These are phyloP conservation scores for Priocnemis perturbator DNA, from an alignment of 2,888 invertebrate species.

Conservation along the genomic window DNA sequence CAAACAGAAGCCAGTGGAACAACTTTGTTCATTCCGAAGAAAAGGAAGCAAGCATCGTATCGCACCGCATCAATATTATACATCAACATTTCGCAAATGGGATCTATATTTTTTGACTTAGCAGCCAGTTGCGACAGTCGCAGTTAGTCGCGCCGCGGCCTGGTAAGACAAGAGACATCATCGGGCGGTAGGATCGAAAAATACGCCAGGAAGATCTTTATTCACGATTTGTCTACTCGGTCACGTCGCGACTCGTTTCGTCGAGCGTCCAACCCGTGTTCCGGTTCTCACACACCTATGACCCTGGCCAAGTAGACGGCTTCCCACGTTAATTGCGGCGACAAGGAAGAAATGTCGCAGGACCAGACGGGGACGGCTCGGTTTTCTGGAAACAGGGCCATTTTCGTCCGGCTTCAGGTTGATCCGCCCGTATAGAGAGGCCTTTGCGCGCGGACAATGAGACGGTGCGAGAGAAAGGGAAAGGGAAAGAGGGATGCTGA, in stretches of 20 bases:
- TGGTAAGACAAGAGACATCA: no score
- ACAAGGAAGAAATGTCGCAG: background rate
- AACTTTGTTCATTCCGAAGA: no score
- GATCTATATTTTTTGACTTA: no score
- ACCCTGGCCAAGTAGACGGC: slow-evolving; percentile 57
- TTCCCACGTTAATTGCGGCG: slow-evolving; percentile 67
- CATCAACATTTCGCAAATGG: no score
- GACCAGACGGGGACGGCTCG: slow-evolving; percentile 34
- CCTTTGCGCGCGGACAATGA: slow-evolving; percentile 15
- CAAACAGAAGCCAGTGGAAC: no score
- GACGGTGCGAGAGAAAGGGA: slow-evolving; percentile 3
- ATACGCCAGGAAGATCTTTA: slow-evolving; percentile 28
- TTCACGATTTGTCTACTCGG: slow-evolving; percentile 61
- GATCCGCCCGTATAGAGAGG: slow-evolving; percentile 43
- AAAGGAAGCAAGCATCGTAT: no score
- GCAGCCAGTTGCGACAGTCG: no score
- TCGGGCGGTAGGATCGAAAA: slow-evolving; percentile 1
- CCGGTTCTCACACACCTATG: slow-evolving; percentile 72
- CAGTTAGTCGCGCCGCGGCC: no score
- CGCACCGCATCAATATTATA: no score
- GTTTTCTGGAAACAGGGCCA: slow-evolving; percentile 52
- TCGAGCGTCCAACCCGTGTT: slow-evolving; percentile 58
- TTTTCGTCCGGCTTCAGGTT: slow-evolving; percentile 29
- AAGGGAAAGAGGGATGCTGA: slow-evolving; percentile 3
- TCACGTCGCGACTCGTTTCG: slow-evolving; percentile 56